Percentiles rank a stretch among this genome's conserved stretches.
These are phyloP conservation scores for Oscheius sp. DNA, from an alignment of 2,888 invertebrate genomes.

Conservation along the genomic window DNA sequence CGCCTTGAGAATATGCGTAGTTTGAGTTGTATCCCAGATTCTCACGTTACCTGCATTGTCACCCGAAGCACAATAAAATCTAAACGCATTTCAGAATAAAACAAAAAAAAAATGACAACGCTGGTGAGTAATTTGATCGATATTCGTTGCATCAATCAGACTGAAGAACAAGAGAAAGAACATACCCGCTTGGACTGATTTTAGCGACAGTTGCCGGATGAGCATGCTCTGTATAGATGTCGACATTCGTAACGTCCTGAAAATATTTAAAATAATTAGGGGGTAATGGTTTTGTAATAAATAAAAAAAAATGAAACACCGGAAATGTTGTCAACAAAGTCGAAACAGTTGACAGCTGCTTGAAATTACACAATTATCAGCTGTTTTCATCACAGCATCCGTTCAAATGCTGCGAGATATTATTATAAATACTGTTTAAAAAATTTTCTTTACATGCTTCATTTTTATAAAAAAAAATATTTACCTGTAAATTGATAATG, in stretches of 20 bases:
- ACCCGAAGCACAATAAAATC: constrained; percentile 50
- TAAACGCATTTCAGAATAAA: no score
- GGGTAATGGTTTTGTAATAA: no score
- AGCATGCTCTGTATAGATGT: constrained; percentile 97
- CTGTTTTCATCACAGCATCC: no score
- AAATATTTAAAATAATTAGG: constrained; percentile 31
- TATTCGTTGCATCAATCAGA: neutral
- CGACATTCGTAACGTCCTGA: constrained; percentile 71
- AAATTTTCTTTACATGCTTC: no score
- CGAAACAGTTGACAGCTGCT: no score
- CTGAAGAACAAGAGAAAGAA: neutral
- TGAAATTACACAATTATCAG: no score
- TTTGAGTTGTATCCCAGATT: constrained; percentile 95
- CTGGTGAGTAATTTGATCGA: no score
- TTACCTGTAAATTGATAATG: constrained; percentile 91
- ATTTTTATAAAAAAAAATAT: neutral
- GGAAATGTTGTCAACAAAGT: no score
- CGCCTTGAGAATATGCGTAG: constrained; percentile 66
- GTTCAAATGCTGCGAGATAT: no score
- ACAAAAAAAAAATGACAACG: neutral
- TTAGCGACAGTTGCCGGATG: constrained; percentile 94
- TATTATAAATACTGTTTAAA: no score
- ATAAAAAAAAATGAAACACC: no score
- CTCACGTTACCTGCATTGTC: constrained; percentile 73
- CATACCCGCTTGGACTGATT: constrained; percentile 93